A percentile compares a stretch with the other conserved stretches of the same genome.
Evolutionary conservation across 2,113 vertebrate genomes (phyloP).

Genomic region (Elaphurus davidianus): DNA sequence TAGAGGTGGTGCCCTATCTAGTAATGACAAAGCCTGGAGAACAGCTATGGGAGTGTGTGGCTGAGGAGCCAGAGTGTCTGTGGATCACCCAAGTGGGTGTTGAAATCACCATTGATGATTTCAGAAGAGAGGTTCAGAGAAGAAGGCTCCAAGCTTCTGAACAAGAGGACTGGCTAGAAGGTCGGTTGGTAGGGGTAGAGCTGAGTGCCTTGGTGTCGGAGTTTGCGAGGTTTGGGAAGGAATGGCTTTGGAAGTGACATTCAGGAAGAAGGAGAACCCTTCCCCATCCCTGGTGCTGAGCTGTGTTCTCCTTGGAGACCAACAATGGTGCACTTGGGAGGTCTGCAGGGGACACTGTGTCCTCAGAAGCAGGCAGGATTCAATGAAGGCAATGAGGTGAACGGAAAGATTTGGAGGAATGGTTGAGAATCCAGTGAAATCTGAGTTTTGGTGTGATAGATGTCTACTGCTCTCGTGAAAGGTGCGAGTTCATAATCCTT

Average conservation of each 20-base stretch:
- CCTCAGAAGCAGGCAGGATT: neutral
- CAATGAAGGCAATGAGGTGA: neutral
- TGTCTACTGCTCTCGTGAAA: neutral
- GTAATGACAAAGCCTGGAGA: neutral
- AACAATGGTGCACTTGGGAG: neutral
- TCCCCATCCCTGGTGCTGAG: neutral
- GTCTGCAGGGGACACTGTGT: neutral
- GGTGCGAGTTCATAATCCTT: neutral
- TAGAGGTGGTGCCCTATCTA: neutral
- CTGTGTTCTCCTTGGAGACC: neutral
- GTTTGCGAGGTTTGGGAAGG: neutral
- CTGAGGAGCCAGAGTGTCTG: neutral
- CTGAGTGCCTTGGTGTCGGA: neutral
- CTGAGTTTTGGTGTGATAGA: neutral
- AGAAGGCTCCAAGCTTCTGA: neutral
- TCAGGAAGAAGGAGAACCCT: neutral
- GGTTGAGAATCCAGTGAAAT: neutral
- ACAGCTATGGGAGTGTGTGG: neutral
- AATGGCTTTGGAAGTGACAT: neutral
- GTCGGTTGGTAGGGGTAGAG: neutral
- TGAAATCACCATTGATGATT: neutral
- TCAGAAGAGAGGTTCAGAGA: neutral
- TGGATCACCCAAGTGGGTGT: neutral
- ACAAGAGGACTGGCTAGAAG: neutral
- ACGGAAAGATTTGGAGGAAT: neutral